Percentiles rank a stretch among this genome's conserved stretches.
phyloP scores from a whole-genome alignment of 1,140 invertebrate genomes.

The Tetranychus cinnabarinus region DNA sequence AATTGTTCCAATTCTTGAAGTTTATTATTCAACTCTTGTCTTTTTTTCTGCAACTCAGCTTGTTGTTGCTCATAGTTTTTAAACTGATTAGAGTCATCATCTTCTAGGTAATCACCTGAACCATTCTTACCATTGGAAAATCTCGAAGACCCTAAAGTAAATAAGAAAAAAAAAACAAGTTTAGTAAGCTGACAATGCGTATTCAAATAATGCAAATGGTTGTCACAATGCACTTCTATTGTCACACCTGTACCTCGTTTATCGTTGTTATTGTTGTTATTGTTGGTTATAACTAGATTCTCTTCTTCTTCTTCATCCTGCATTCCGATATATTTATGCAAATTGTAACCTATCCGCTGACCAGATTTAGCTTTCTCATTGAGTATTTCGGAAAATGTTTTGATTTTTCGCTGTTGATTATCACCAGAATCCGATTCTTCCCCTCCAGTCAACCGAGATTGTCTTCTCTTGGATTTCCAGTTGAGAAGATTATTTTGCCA shows the following conservation, averaged over 20 bases:
- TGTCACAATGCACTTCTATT: too few relatives aligned
- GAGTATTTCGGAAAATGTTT: slow-evolving; percentile 83
- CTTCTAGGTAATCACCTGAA: too few relatives aligned
- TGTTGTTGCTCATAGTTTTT: neutral
- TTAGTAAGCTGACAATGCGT: too few relatives aligned
- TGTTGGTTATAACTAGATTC: neutral
- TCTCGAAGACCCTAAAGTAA: too few relatives aligned
- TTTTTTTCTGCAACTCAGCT: neutral
- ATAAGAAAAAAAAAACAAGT: too few relatives aligned
- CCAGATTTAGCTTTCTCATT: slow-evolving; percentile 33
- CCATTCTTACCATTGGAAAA: too few relatives aligned
- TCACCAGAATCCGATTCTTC: slow-evolving; percentile 52
- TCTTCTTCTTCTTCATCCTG: slow-evolving; percentile 1
- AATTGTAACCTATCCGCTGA: slow-evolving; percentile 8
- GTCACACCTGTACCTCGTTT: too few relatives aligned
- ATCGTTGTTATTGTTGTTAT: too few relatives aligned
- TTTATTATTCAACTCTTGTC: neutral
- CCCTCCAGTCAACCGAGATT: slow-evolving; percentile 36
- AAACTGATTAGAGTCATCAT: too few relatives aligned
- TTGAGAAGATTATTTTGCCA: slow-evolving; percentile 58
- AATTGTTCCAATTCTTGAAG: neutral
- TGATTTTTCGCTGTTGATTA: slow-evolving; percentile 35
- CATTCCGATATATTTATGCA: slow-evolving; percentile 6
- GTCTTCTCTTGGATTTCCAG: slow-evolving; percentile 66
- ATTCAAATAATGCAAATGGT: too few relatives aligned